These are phyloP conservation scores for Boulengeromyrus knoepffleri DNA, from an alignment of 2,113 vertebrate species.

Conservation along the genomic window DNA sequence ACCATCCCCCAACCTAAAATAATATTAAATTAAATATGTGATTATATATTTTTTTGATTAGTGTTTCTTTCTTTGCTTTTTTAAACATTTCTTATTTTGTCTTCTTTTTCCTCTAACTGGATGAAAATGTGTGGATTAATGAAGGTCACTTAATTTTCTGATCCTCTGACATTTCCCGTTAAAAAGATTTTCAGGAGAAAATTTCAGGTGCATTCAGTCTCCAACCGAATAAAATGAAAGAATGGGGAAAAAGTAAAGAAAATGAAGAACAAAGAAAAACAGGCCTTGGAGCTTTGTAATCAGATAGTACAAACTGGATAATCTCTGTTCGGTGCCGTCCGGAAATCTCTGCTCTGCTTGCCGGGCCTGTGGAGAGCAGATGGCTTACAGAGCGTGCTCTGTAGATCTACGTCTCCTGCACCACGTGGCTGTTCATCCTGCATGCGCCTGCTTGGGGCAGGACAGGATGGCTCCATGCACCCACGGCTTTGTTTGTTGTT, in stretches of 20 bases:
- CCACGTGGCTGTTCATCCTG: conserved; percentile 42
- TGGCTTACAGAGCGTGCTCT: conserved; percentile 54
- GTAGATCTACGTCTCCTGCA: conserved; percentile 50
- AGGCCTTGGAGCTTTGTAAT: conserved; percentile 57
- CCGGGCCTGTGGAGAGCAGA: conserved; percentile 49
- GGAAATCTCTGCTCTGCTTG: conserved; percentile 62
- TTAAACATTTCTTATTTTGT: background rate
- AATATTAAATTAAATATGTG: background rate
- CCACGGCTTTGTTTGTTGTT: background rate
- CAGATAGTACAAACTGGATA: conserved; percentile 56
- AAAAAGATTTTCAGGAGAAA: background rate
- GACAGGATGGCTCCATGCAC: conserved; percentile 33
- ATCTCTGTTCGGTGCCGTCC: conserved; percentile 56
- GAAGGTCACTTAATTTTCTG: background rate
- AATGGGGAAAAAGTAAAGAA: background rate
- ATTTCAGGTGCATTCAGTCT: background rate
- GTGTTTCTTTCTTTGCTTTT: background rate
- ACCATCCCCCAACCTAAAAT: background rate
- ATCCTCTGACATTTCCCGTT: background rate
- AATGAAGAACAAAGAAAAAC: conserved; percentile 40
- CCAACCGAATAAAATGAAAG: background rate
- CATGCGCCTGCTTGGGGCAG: conserved; percentile 13
- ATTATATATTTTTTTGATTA: background rate
- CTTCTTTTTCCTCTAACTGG: background rate
- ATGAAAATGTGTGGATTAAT: background rate